A percentile compares a stretch with the other conserved stretches of the same genome.
These are phyloP conservation scores for Dynastes grantii DNA, from an alignment of 2,888 invertebrate species.

Conservation along the genomic window DNA sequence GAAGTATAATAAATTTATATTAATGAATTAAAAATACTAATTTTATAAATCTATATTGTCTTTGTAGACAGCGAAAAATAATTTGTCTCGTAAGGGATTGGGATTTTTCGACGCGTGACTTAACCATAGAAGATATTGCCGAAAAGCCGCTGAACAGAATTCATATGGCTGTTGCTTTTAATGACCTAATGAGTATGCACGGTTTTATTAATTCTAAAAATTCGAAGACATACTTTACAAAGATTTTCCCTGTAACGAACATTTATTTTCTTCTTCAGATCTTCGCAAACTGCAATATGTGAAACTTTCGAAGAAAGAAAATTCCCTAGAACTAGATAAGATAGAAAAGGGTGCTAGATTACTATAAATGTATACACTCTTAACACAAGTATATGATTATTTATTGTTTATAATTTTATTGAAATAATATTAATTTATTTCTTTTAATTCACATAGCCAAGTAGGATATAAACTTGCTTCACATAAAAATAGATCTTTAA, in stretches of 20 bases:
- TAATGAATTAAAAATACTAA: too few relatives aligned
- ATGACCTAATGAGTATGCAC: not conserved
- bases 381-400: too few relatives aligned
- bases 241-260: too few relatives aligned
- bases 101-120: not conserved
- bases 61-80: slow-evolving; percentile 14
- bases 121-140: slow-evolving; percentile 12
- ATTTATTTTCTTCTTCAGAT: not conserved
- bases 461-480: too few relatives aligned
- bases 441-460: too few relatives aligned
- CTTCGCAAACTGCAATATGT: slow-evolving; percentile 10
- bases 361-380: not conserved
- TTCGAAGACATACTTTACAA: slow-evolving; percentile 1
- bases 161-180: slow-evolving; percentile 13
- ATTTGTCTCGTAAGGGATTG: slow-evolving; percentile 3
- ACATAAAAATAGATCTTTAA: too few relatives aligned
- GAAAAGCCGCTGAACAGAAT: slow-evolving; percentile 10
- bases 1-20: too few relatives aligned
- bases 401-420: too few relatives aligned
- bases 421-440: too few relatives aligned
- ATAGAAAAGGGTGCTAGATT: slow-evolving; percentile 11
- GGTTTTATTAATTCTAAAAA: not conserved
- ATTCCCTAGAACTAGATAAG: not conserved
- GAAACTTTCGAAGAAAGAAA: not conserved
- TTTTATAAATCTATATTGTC: not conserved